These are phyloP conservation scores for Calosoma granatense DNA, from an alignment of 1,140 invertebrate species.

Conservation along the genomic window DNA sequence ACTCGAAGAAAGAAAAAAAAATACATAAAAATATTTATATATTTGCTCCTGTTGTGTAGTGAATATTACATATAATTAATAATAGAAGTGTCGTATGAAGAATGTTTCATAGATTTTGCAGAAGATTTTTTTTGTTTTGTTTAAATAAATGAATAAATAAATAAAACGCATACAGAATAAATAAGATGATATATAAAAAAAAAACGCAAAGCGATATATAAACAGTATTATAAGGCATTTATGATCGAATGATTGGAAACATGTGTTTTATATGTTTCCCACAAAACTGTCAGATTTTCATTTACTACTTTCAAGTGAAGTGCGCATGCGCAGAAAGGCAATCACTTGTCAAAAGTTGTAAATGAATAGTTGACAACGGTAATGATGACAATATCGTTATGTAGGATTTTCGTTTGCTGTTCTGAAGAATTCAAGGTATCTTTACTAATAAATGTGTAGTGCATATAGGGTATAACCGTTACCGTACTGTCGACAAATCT, in stretches of 20 bases:
- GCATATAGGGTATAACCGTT: no score
- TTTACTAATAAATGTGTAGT: background rate
- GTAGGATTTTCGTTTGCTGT: background rate
- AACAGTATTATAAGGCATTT: background rate
- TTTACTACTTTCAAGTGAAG: no score
- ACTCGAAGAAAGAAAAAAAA: background rate
- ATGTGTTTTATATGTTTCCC: no score
- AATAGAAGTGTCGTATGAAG: background rate
- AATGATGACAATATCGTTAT: background rate
- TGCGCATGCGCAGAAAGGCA: no score
- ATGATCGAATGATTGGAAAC: background rate
- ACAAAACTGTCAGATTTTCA: no score
- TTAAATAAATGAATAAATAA: background rate
- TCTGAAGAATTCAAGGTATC: background rate
- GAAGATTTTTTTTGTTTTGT: no score
- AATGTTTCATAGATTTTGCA: no score
- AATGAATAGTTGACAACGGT: background rate
- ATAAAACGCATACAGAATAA: no score
- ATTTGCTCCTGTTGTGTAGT: conserved; percentile 6
- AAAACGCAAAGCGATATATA: background rate
- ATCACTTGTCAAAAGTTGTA: no score
- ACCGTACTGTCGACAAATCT: no score
- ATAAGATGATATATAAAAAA: background rate
- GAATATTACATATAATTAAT: background rate
- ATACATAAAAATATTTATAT: conserved; percentile 1